Percentiles rank a stretch among this genome's conserved stretches.
These are phyloP conservation scores for Numenius arquata DNA, from an alignment of 2,113 vertebrate genomes.

Conservation along the genomic window DNA sequence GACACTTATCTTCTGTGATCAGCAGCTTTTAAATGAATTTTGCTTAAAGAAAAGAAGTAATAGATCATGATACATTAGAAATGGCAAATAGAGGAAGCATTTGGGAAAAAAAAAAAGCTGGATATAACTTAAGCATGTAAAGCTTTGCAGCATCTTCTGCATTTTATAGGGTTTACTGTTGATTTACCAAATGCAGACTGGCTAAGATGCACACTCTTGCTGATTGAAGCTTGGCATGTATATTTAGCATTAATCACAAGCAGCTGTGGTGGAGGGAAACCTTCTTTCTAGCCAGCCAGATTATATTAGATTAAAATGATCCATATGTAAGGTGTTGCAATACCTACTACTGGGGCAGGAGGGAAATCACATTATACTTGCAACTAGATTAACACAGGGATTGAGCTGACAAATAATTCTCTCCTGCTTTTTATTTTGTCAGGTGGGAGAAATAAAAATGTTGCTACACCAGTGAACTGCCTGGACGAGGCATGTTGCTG, in stretches of 20 bases:
- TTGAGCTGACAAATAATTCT: conserved; percentile 56
- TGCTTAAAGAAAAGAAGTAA: not conserved
- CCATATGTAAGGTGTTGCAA: conserved; percentile 63
- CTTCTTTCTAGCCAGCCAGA: conserved; percentile 57
- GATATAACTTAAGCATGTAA: not conserved
- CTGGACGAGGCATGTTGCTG: not conserved
- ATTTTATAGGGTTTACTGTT: conserved; percentile 47
- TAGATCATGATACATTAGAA: not conserved
- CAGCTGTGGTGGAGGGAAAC: conserved; percentile 45
- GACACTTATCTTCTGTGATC: not conserved
- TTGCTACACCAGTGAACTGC: not conserved
- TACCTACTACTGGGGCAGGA: conserved; percentile 43
- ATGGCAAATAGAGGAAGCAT: not conserved
- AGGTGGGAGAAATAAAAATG: conserved; percentile 27
- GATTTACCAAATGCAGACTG: conserved; percentile 3
- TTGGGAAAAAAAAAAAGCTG: not conserved
- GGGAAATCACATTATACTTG: conserved; percentile 65
- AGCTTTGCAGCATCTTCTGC: conserved; percentile 44
- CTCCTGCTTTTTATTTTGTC: conserved; percentile 39
- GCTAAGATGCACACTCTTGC: conserved; percentile 22
- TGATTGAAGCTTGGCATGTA: conserved; percentile 46
- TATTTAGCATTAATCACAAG: conserved; percentile 63
- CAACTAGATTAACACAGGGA: conserved; percentile 65
- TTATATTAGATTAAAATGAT: conserved; percentile 71
- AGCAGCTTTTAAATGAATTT: conserved; percentile 1